phyloP scores from a whole-genome alignment of 2,888 invertebrate species.

The Nasonovia ribisnigri region DNA sequence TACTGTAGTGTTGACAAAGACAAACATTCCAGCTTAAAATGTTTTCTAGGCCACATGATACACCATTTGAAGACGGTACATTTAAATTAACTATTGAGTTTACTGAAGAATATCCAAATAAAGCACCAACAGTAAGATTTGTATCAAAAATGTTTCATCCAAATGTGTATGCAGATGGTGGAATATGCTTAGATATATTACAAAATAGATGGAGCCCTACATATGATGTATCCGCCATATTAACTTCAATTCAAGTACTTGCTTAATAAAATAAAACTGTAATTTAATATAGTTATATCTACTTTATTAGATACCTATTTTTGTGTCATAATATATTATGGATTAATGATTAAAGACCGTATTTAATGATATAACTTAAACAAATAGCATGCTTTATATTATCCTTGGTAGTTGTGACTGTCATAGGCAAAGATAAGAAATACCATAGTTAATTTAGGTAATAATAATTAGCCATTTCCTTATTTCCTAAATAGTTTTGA shows the following conservation, averaged over 20 bases:
- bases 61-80: conserved; percentile 98
- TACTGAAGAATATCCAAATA: conserved; percentile 99
- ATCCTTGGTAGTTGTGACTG: not conserved
- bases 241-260: conserved; percentile 87
- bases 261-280: not conserved
- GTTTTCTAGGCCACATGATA: conserved; percentile 83
- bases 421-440: not conserved
- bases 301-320: not conserved
- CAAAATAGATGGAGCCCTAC: conserved; percentile 99
- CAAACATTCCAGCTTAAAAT: not conserved
- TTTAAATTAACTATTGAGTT: conserved; percentile 99
- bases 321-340: not conserved
- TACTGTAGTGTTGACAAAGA: not conserved
- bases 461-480: not conserved
- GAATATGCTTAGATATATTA: conserved; percentile 98
- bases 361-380: not conserved
- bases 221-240: conserved; percentile 99
- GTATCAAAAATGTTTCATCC: conserved; percentile 99
- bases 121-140: conserved; percentile 99
- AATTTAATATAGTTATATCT: not conserved
- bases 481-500: not conserved
- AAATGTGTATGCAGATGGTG: conserved; percentile 99
- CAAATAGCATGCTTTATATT: not conserved
- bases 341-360: not conserved
- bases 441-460: not conserved